Evolutionary conservation across 2,113 vertebrate species (phyloP).

Genomic region (Sturnus vulgaris): DNA sequence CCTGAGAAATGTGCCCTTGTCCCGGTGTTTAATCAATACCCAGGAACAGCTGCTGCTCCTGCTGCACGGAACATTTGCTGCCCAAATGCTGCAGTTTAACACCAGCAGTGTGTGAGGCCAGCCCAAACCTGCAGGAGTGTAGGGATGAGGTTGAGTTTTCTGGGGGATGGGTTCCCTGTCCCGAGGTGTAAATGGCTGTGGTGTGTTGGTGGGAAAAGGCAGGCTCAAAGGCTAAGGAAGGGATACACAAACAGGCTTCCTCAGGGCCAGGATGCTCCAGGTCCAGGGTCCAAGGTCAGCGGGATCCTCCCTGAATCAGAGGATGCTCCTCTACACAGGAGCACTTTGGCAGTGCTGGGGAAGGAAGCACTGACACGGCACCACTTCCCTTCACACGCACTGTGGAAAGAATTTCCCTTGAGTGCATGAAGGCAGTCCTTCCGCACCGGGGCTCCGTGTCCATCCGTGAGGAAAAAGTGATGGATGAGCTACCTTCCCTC

Average conservation of each 20-base stretch:
- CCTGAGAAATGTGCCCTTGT: not conserved
- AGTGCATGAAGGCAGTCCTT: not conserved
- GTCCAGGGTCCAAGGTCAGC: not conserved
- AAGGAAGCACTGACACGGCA: not conserved
- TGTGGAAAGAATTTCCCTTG: not conserved
- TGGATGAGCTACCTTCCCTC: not conserved
- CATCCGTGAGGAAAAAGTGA: not conserved
- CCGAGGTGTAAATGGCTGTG: accelerated
- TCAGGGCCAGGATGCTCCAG: not conserved
- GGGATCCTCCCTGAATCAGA: not conserved
- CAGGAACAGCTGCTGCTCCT: not conserved
- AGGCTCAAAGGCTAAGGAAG: not conserved
- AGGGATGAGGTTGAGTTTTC: not conserved
- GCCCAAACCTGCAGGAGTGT: not conserved
- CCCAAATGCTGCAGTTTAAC: not conserved
- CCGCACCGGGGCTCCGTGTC: accelerated
- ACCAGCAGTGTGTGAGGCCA: accelerated
- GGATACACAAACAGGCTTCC: not conserved
- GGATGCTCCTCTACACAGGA: not conserved
- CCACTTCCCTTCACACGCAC: not conserved
- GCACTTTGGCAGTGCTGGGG: not conserved
- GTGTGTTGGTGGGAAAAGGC: not conserved
- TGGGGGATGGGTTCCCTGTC: not conserved
- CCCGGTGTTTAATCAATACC: not conserved
- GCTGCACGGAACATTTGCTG: not conserved